Conservation (phyloP, 2,888 invertebrate genomes). For the Macaria notata region DNA sequence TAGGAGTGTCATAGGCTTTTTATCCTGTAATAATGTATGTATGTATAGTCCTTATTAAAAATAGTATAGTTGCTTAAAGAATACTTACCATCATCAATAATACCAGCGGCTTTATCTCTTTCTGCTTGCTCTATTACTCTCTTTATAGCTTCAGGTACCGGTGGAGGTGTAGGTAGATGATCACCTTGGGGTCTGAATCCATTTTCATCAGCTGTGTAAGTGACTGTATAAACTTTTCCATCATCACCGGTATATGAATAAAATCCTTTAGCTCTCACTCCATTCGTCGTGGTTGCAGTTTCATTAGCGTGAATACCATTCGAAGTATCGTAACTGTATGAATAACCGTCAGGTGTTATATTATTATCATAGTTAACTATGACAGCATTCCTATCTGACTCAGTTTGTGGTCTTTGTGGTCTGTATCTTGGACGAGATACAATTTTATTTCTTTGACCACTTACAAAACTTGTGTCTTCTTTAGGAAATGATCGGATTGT, state of each 20-base stretch:
- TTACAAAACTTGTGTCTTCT: not conserved
- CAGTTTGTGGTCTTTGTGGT: constrained; percentile 51
- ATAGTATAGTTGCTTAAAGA: not conserved
- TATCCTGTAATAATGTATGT: not conserved
- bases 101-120: constrained; percentile 54
- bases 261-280: constrained; percentile 60
- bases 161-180: constrained; percentile 69
- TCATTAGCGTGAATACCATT: constrained; percentile 70
- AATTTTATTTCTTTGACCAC: constrained; percentile 1
- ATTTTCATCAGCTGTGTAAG: constrained; percentile 69
- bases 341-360: constrained; percentile 56
- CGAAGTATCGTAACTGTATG: constrained; percentile 65
- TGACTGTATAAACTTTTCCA: constrained; percentile 60
- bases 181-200: constrained; percentile 66
- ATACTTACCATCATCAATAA: constrained; percentile 62
- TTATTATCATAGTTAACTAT: constrained; percentile 58
- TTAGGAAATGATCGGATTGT: not conserved
- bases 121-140: constrained; percentile 59
- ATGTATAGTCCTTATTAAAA: not conserved
- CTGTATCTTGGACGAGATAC: constrained; percentile 1
- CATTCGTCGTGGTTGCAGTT: constrained; percentile 57
- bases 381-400: constrained; percentile 54
- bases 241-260: constrained; percentile 71
- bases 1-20: too few relatives aligned
- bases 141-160: constrained; percentile 64